Evolutionary conservation across 2,113 vertebrate species (phyloP).

Genomic region (Sinocyclocheilus anophthalmus): DNA sequence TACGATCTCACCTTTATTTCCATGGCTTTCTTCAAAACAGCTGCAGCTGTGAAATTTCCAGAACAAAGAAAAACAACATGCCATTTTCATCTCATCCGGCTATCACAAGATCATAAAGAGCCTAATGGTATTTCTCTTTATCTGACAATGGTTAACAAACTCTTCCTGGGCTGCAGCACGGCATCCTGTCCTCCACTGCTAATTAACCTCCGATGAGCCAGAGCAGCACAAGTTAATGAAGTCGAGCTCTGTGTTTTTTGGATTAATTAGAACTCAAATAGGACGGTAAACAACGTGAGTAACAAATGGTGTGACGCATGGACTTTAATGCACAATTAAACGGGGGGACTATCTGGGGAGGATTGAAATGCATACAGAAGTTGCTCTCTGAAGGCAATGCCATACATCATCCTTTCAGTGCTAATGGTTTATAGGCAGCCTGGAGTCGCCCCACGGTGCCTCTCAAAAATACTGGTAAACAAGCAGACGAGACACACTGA

Average conservation of each 20-base stretch:
- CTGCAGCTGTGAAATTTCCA: background rate
- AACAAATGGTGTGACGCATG: constrained; percentile 85
- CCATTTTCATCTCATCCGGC: constrained; percentile 17
- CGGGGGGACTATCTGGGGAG: constrained; percentile 58
- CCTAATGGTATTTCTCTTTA: constrained; percentile 34
- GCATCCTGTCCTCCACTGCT: constrained; percentile 72
- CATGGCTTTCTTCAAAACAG: background rate
- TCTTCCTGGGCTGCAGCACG: constrained; percentile 48
- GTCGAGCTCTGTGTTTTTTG: constrained; percentile 73
- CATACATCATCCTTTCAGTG: constrained; percentile 83
- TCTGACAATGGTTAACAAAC: constrained; percentile 40
- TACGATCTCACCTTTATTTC: constrained; percentile 9
- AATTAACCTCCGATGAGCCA: constrained; percentile 83
- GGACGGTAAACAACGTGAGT: constrained; percentile 81
- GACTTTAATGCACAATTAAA: constrained; percentile 91
- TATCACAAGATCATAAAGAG: constrained; percentile 43
- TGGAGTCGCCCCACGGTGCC: constrained; percentile 61
- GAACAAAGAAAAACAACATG: constrained; percentile 24
- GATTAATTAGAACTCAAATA: constrained; percentile 85
- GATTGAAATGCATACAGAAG: constrained; percentile 81
- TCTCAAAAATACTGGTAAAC: constrained; percentile 68
- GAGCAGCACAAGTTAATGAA: constrained; percentile 86
- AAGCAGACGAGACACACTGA: constrained; percentile 60
- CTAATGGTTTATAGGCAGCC: constrained; percentile 79
- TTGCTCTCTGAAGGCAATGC: constrained; percentile 75